Percentiles rank a stretch among this genome's conserved stretches.
Evolutionary conservation across 1,140 invertebrate genomes (phyloP).

Genomic region (Drosophila persimilis): DNA sequence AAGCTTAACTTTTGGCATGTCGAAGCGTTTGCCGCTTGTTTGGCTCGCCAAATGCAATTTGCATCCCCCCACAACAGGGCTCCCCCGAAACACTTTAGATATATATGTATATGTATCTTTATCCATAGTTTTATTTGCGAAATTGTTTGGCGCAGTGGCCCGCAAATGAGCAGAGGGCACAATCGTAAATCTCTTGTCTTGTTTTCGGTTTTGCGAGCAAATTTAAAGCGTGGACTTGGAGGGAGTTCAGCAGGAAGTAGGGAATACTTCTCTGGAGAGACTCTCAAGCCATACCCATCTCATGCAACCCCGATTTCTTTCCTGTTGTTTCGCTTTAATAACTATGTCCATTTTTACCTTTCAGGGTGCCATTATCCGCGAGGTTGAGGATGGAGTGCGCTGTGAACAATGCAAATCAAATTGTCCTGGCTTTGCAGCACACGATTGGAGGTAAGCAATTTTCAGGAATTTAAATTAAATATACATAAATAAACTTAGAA

Average conservation of each 20-base stretch:
- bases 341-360: constrained; percentile 60
- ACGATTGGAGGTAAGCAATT: constrained; percentile 91
- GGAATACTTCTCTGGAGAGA: no score
- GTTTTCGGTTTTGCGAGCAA: constrained; percentile 20
- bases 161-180: constrained; percentile 48
- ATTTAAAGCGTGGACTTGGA: constrained; percentile 3
- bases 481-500: not conserved
- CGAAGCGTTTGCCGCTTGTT: constrained; percentile 21
- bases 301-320: not conserved
- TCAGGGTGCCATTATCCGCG: constrained; percentile 91
- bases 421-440: constrained; percentile 91
- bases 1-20: constrained; percentile 40
- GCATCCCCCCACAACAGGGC: constrained; percentile 17
- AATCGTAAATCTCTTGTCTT: constrained; percentile 55
- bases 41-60: constrained; percentile 33
- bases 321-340: not conserved
- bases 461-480: no score
- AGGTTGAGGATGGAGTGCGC: constrained; percentile 92
- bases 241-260: not conserved
- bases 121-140: constrained; percentile 1
- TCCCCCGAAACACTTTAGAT: constrained; percentile 22
- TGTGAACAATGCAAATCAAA: constrained; percentile 91
- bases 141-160: constrained; percentile 53
- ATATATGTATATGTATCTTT: no score
- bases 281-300: no score